phyloP scores from a whole-genome alignment of 2,113 vertebrate genomes.

The Urocynchramus pylzowi region DNA sequence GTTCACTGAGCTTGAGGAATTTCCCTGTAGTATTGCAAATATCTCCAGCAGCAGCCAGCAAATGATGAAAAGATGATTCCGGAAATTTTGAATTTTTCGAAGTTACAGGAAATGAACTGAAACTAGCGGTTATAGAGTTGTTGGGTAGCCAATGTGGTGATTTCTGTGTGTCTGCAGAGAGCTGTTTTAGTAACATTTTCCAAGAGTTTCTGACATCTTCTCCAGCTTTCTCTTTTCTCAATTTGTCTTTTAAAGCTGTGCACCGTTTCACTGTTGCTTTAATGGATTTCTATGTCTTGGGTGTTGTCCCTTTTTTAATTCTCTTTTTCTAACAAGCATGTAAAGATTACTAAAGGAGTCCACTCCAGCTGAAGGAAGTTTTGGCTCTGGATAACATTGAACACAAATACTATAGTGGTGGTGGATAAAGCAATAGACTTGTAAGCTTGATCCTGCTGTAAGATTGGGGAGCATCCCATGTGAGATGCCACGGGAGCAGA shows the following conservation, averaged over 20 bases:
- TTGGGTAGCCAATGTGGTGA: not conserved
- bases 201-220: not conserved
- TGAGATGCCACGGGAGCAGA: not conserved
- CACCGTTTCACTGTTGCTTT: not conserved
- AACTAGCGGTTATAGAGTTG: not conserved
- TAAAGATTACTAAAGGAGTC: not conserved
- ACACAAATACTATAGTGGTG: not conserved
- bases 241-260: not conserved
- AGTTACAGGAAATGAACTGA: not conserved
- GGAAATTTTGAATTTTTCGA: not conserved
- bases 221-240: not conserved
- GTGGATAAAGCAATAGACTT: not conserved
- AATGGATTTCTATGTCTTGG: not conserved
- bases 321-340: not conserved
- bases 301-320: not conserved
- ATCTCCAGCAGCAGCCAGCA: not conserved
- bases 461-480: not conserved
- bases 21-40: not conserved
- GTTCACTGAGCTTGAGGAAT: constrained; percentile 1
- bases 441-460: not conserved
- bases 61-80: not conserved
- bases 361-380: not conserved
- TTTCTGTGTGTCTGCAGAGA: not conserved
- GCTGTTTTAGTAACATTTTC: not conserved
- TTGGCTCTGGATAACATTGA: not conserved